Conservation (phyloP, 2,888 invertebrate species). For the Scaptomyza parva region DNA sequence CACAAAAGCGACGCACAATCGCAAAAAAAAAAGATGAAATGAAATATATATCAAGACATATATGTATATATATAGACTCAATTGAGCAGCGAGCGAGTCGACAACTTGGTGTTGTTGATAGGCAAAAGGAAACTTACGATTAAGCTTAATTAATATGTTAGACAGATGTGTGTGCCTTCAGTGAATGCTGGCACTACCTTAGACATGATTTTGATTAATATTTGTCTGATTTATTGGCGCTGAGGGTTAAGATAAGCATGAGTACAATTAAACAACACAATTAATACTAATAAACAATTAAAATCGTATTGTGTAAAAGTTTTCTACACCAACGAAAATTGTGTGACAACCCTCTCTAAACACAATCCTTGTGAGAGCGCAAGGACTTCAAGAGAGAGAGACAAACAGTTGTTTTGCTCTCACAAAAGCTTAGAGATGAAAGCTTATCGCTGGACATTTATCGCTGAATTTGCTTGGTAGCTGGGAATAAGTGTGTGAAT, state of each 20-base stretch:
- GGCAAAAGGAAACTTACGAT: slow-evolving; percentile 71
- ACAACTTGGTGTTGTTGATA: slow-evolving; percentile 44
- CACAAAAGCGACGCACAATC: slow-evolving; percentile 48
- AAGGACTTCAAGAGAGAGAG: slow-evolving; percentile 22
- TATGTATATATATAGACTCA: slow-evolving; percentile 39
- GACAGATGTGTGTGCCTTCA: slow-evolving; percentile 53
- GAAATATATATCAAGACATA: background rate
- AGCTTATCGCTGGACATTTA: slow-evolving; percentile 29
- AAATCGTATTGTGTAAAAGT: no score
- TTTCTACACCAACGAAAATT: background rate
- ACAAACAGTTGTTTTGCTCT: background rate
- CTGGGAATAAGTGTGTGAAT: slow-evolving; percentile 14
- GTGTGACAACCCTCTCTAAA: background rate
- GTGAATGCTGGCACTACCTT: slow-evolving; percentile 22
- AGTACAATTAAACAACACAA: background rate
- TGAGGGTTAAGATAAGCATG: slow-evolving; percentile 24
- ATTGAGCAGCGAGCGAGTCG: slow-evolving; percentile 61
- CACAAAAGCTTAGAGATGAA: slow-evolving; percentile 16
- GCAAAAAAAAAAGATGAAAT: slow-evolving; percentile 25
- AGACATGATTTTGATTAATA: slow-evolving; percentile 5
- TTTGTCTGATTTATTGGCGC: slow-evolving; percentile 20
- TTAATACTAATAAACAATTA: no score
- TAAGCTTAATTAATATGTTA: slow-evolving; percentile 76
- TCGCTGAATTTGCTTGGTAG: slow-evolving; percentile 19
- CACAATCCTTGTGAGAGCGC: slow-evolving; percentile 1